A percentile compares a stretch with the other conserved stretches of the same genome.
Evolutionary conservation across 1,140 invertebrate species (phyloP).

Genomic region (Phymastichus coffea): DNA sequence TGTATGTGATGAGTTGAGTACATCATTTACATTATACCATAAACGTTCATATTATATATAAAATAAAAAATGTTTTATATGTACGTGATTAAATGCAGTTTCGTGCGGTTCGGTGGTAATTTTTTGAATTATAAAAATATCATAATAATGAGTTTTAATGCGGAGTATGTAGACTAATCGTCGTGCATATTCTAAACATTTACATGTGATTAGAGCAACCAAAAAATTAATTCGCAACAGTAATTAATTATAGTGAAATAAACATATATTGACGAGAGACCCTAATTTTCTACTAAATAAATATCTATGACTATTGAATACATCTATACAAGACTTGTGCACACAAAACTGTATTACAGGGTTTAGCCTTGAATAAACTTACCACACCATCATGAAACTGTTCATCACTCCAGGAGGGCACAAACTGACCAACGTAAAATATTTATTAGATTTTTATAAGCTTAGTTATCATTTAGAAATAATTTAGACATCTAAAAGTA

Average conservation of each 20-base stretch:
- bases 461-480: constrained; percentile 14
- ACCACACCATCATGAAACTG: constrained; percentile 86
- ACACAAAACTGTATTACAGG: constrained; percentile 56
- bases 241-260: constrained; percentile 2
- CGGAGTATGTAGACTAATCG: neutral
- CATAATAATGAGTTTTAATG: too few species aligned
- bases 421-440: constrained; percentile 66
- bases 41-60: constrained; percentile 7
- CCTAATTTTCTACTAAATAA: constrained; percentile 6
- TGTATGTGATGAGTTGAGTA: too few species aligned
- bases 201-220: neutral
- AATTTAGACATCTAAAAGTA: constrained; percentile 10
- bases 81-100: neutral
- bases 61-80: neutral
- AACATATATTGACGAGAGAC: neutral
- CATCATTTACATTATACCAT: too few species aligned
- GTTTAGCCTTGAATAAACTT: constrained; percentile 63
- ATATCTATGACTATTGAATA: constrained; percentile 22
- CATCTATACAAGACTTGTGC: constrained; percentile 55
- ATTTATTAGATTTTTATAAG: constrained; percentile 47
- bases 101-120: too few species aligned
- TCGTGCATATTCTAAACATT: constrained; percentile 21
- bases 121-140: too few species aligned
- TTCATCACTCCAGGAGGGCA: constrained; percentile 84
- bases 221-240: neutral